These are phyloP conservation scores for Champsocephalus esox DNA, from an alignment of 2,797 vertebrate genomes.

Conservation along the genomic window DNA sequence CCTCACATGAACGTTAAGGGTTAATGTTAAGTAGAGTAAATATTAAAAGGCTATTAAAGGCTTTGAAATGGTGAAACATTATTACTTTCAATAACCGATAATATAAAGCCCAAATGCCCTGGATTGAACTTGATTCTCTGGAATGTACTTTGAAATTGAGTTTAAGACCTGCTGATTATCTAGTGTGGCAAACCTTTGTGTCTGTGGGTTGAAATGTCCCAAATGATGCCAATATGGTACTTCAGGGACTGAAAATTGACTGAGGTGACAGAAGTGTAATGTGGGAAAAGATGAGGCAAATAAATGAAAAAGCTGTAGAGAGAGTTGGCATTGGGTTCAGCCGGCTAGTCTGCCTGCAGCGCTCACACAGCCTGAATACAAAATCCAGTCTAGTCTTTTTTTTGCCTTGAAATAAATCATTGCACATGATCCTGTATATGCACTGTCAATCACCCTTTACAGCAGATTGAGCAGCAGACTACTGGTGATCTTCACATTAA, in stretches of 20 bases:
- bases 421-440: conserved; percentile 10
- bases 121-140: conserved; percentile 2
- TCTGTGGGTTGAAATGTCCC: conserved; percentile 27
- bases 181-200: conserved; percentile 13
- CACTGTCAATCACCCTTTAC: conserved; percentile 41
- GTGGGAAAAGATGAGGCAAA: conserved; percentile 13
- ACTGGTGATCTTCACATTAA: conserved; percentile 17
- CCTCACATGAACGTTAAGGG: neutral
- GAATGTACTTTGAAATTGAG: conserved; percentile 27
- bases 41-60: conserved; percentile 4
- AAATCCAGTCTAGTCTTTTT: conserved; percentile 18
- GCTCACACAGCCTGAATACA: conserved; percentile 38
- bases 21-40: neutral
- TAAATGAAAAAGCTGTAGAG: conserved; percentile 33
- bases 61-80: conserved; percentile 6
- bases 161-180: conserved; percentile 20
- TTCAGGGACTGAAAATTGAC: conserved; percentile 32
- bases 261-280: conserved; percentile 40
- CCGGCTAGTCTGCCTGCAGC: conserved; percentile 24
- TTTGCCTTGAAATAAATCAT: conserved; percentile 31
- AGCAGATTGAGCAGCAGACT: conserved; percentile 35
- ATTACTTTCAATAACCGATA: conserved; percentile 17
- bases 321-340: conserved; percentile 36
- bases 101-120: neutral
- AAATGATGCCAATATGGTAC: conserved; percentile 5